Evolutionary conservation across 92 coral and sea anemone genomes (phyloP), one percentile per base, ranked within the genome.

Genomic region (Siderastrea siderea): DNA sequence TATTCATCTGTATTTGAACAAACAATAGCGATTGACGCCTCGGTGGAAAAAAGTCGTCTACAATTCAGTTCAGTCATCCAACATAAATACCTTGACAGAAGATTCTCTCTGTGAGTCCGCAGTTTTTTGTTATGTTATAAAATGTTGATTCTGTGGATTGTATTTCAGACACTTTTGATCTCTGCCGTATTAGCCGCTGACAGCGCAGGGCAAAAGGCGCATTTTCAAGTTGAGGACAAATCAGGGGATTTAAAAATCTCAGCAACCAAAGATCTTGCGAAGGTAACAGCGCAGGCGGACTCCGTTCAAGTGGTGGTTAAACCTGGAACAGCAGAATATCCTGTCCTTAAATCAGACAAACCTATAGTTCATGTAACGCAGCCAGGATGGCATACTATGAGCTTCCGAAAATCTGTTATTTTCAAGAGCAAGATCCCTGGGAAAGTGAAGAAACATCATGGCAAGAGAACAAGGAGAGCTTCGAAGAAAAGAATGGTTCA

Each of bases 191-290:
- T 47, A 9, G 69, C 91, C 17, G 94, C 79, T 12, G 98, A 92
- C 5, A 89, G 96, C 38, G 86, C 87, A 0, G 99, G 98, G 26
- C 99, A 98, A 71, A 98, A 98, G 84, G 99, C 99, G 46, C 98
- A 98, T 83, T 98, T 98, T 84, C 96, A 94, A 78, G 96, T 98
- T 10, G 97, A 98, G 85, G 99, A 98, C 76, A 96, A 96, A 71
- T 96, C 99, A n/a, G 99, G 99, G 16, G 96, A 94, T 67, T 76
- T 98, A 75, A 95, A 87, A 78, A 93, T 98, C 52, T 72, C 88
- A 45, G 99, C 99, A 14, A 98, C 96, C 1, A 94, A 94, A 57
- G 95, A 92, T 46, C 81, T 70, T 71, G 99, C 99, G 17, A 95
- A 92, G 61, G 98, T 98, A 38, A 94, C 94, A 7, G 90, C 98